phyloP scores from a whole-genome alignment of 2,797 vertebrate species.

The Meda fulgida region DNA sequence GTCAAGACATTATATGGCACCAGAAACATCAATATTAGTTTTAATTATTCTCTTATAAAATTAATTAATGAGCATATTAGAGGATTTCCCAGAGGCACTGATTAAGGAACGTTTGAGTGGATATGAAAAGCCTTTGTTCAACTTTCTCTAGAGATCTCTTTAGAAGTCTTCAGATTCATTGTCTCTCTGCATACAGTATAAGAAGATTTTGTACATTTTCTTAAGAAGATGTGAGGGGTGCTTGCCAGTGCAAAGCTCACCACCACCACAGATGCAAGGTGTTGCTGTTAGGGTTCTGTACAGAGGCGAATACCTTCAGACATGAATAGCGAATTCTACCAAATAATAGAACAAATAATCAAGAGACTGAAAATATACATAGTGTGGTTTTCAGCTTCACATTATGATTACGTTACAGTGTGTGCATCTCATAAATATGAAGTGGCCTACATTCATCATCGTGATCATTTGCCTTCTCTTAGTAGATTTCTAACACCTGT shows the following conservation, averaged over 20 bases:
- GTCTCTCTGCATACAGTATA: not conserved
- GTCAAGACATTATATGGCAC: conserved; percentile 52
- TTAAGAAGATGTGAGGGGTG: not conserved
- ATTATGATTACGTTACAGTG: not conserved
- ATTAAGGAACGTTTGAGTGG: conserved; percentile 61
- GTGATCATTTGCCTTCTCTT: not conserved
- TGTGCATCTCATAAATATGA: not conserved
- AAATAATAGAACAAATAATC: not conserved
- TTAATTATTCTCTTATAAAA: conserved; percentile 68
- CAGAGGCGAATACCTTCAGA: not conserved
- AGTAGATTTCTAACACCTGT: not conserved
- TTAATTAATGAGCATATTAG: conserved; percentile 73
- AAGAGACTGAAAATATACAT: not conserved
- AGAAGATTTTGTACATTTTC: not conserved
- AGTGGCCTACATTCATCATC: not conserved
- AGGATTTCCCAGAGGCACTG: conserved; percentile 62
- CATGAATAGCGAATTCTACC: not conserved
- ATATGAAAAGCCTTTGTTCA: conserved; percentile 56
- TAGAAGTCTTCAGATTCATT: not conserved
- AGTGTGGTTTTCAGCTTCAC: not conserved
- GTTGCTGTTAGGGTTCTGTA: not conserved
- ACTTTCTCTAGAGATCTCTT: not conserved
- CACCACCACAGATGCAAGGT: not conserved
- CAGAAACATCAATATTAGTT: conserved; percentile 64
- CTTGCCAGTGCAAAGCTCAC: not conserved